Evolutionary conservation across 2,113 vertebrate genomes (phyloP), one percentile per base, ranked within the genome.

Genomic region (Sinocyclocheilus anophthalmus): DNA sequence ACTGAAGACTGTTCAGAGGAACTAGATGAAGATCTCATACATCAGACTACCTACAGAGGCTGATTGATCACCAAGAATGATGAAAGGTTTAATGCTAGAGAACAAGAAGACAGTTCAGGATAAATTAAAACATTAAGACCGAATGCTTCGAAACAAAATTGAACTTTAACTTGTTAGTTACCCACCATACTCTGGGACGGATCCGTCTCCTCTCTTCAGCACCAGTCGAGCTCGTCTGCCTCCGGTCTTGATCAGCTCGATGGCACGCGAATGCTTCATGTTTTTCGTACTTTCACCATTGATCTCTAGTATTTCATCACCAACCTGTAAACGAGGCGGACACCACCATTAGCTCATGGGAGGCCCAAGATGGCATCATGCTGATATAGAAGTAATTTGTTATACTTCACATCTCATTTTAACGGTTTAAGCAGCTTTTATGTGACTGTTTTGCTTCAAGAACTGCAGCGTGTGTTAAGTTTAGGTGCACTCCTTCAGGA

Each of bases 151-250:
- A 57, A 57, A 8, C 53, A 20, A 50, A 50, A 14, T 50, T 13
- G 13, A 50, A 55, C 16, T 8, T 59, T 3, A 45, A 59, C 9
- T 57, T 5, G 42, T 14, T n/a, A 0, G 22, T 2, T 91, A 97
- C 98, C 94, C 96, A 99, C 98, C 98, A 95, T 99, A 99, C 96
- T 99, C 98, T 76, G 98, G 98, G 90, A 99, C 98, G 6, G 98
- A 99, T 93, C 98, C 98, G 85, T 99, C 97, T 91, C 98, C 98
- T 75, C 97, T 96, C 93, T 98, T 99, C 92, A 99, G 96, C 95
- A 98, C 96, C 42, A 99, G 96, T 90, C 96, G 96, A 26, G 98
- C 98, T 93, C 97, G 94, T 82, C 97, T 96, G 85, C 98, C 98
- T 79, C 98, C 98, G 0, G 96, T 99, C 95, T 99, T 99, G 94